Evolutionary conservation across 2,113 vertebrate genomes (phyloP), one percentile per base, ranked within the genome.

Genomic region (Pseudopipra pipra): DNA sequence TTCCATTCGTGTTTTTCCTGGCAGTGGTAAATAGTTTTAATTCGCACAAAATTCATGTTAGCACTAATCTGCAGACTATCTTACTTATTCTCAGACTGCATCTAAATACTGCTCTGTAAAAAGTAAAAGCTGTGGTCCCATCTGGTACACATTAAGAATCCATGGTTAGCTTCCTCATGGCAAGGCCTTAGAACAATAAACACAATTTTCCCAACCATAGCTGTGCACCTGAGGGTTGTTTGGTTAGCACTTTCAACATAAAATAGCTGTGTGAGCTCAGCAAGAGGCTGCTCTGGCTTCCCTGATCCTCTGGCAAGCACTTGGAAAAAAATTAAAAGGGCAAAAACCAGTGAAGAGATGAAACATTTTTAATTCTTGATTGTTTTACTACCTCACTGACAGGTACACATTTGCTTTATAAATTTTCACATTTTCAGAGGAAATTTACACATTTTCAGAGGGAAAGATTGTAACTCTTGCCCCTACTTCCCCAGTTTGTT

Each of bases 101-200:
- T 90, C 79, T 95, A 74, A 83, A 68, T 85, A 77, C 16, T 89
- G 71, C 25, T 46, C 37, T 67, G 41, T n/a, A 55, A 82, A 86
- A 86, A 51, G 9, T 56, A 86, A 87, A 52, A 84, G 66, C 41
- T 1, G 0, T 61, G 80, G 66, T 77, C 86, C 77, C 96, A 96
- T 96, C 94, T 96, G 97, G 91, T 83, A 56, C 65, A 65, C 46
- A 87, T 93, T 93, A 95, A 83, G 72, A 92, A 62, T 70, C 79
- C 28, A 56, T 56, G 63, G 79, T 87, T 94, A 89, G 33, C 72
- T 92, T 95, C 74, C 90, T 88, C 52, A 47, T 63, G 79, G 80
- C 87, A 92, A 91, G 37, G 84, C 33, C 39, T 94, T 51, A 76
- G 63, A 95, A 90, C 27, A 96, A 80, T 68, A 89, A 75, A 76